Evolutionary conservation across 2,888 invertebrate species (phyloP), one percentile per base, ranked within the genome.

Genomic region (Choreutis nemorana): DNA sequence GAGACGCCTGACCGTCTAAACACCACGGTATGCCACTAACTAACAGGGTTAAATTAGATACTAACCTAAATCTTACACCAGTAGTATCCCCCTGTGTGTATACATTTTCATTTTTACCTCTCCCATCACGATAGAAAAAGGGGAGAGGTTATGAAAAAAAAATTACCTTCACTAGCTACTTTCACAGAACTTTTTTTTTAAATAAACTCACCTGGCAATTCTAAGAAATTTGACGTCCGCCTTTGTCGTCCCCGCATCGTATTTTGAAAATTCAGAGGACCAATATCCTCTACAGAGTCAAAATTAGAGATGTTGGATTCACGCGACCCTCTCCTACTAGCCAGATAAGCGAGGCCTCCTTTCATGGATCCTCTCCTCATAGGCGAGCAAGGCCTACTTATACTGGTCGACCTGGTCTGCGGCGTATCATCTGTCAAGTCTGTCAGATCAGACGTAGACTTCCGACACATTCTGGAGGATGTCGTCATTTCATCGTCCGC

Each of bases 251-350:
- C 89, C 2, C 91, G 82, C 44, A 87, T 86, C 13, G 90, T 89
- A 39, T 87, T 85, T 51, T 88, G 89, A 61, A 91, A 91, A 61
- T 89, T 89, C 36, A 90, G 65, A 4, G 91, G 91, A 0, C 90
- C 91, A 28, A 91, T 86, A 45, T 90, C 91, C 57, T 91, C 91
- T 0, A 75, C 77, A 1, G 78, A 78, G 38, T 78, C 78, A 30
- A 75, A 78, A 48, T 90, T 90, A 1, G 90, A 89, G 42, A 87
- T 78, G 37, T 87, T 88, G 1, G 90, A 90, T 46, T 86, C 85
- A n/a, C 91, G 75, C 0, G 90, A 90, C n/a, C 89, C 89, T n/a
- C 92, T 81, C 28, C 91, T 82, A 32, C 90, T 91, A n/a, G 92
- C 92, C 45, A 92, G 68, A 55, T 90, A 91, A 2, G 92, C 92